phyloP scores from a whole-genome alignment of 1,140 invertebrate species.

The Galendromus occidentalis region DNA sequence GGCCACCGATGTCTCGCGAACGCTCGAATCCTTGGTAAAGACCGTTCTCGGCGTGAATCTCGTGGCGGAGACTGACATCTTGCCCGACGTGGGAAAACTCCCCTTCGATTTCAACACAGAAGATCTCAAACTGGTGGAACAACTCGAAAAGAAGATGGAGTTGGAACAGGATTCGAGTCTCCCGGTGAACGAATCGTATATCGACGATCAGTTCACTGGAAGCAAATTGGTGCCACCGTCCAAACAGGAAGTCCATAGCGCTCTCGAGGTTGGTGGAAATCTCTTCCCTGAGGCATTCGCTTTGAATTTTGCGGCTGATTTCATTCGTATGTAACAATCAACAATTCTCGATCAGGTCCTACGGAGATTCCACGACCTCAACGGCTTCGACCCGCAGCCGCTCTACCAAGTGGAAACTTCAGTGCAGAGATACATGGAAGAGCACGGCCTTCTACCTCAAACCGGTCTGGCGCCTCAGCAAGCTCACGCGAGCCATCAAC shows the following conservation, averaged over 20 bases:
- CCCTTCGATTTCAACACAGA: neutral
- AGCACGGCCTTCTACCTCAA: neutral
- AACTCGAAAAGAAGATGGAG: constrained; percentile 2
- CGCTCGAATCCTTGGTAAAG: neutral
- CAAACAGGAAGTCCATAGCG: neutral
- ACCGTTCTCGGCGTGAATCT: constrained; percentile 2
- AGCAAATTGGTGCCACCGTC: neutral
- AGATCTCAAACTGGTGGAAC: neutral
- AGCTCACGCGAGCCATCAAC: neutral
- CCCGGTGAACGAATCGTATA: neutral
- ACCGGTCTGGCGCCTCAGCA: neutral
- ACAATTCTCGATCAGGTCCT: neutral
- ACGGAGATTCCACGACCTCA: neutral
- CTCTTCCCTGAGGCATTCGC: neutral
- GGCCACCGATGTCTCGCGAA: neutral
- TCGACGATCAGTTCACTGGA: neutral
- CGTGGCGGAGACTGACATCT: neutral
- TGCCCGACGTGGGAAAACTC: neutral
- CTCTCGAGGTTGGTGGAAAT: neutral
- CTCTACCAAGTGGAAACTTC: neutral
- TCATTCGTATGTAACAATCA: neutral
- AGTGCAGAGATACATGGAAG: neutral
- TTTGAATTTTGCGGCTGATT: neutral
- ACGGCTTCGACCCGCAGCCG: neutral
- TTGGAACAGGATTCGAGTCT: neutral